Percentiles rank a stretch among this genome's conserved stretches.
phyloP scores from a whole-genome alignment of 1,140 invertebrate genomes.

The Anoplolepis gracilipes region DNA sequence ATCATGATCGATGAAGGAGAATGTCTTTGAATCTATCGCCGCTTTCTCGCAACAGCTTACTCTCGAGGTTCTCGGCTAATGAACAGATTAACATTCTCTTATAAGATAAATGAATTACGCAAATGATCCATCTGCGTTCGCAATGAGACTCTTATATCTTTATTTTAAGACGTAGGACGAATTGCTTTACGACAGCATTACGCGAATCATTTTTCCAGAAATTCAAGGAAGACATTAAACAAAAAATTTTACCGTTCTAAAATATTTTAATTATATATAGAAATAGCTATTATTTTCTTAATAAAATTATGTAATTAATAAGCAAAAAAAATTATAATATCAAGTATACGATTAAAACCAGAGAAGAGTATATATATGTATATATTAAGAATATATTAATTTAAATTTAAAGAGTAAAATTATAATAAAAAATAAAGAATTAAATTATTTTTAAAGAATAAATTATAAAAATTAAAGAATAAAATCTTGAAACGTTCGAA shows the following conservation, averaged over 20 bases:
- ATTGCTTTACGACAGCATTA: background rate
- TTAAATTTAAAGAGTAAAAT: too few relatives aligned
- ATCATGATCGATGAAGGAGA: constrained; percentile 43
- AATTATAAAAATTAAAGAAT: too few relatives aligned
- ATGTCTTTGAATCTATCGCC: constrained; percentile 28
- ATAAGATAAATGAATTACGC: constrained; percentile 48
- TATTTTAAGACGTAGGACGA: background rate
- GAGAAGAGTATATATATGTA: too few relatives aligned
- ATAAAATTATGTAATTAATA: background rate
- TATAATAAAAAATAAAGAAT: too few relatives aligned
- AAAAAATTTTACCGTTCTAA: background rate
- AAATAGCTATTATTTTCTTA: constrained; percentile 15
- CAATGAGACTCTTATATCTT: background rate
- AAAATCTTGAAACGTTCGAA: too few relatives aligned
- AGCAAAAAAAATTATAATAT: background rate
- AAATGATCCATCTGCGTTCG: constrained; percentile 4
- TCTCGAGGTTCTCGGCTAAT: constrained; percentile 21
- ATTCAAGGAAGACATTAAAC: background rate
- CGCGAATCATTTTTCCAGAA: background rate
- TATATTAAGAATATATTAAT: background rate
- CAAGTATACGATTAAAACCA: background rate
- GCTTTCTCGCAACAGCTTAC: constrained; percentile 42
- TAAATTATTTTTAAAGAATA: too few relatives aligned
- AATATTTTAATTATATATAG: background rate
- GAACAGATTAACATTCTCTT: constrained; percentile 43